Conservation (phyloP, 2,888 invertebrate species). For the Aleiodes leptofemur region DNA sequence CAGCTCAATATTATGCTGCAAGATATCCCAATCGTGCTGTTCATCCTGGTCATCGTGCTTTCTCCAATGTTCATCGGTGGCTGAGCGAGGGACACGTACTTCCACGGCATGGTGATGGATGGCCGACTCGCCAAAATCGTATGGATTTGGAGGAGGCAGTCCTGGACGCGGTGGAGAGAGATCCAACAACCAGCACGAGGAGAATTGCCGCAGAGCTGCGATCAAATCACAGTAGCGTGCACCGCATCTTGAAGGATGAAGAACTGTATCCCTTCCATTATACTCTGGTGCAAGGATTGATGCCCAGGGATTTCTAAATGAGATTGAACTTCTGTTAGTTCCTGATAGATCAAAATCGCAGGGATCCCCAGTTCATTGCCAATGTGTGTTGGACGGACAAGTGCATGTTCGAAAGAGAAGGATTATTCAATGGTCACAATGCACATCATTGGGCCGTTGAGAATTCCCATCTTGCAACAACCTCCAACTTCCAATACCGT, state of each 20-base stretch:
- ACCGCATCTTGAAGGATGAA: not conserved
- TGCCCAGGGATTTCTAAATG: not conserved
- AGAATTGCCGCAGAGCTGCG: not conserved
- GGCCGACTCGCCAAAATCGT: no score
- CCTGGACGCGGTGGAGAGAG: no score
- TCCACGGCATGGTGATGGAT: not conserved
- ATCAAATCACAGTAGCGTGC: not conserved
- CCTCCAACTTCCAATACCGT: slow-evolving; percentile 42
- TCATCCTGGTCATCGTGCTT: not conserved
- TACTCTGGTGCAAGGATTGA: not conserved
- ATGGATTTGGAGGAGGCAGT: no score
- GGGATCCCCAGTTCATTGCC: not conserved
- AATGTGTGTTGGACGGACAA: not conserved
- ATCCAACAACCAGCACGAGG: not conserved
- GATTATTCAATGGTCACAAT: not conserved
- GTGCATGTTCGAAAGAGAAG: not conserved
- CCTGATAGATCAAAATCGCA: not conserved
- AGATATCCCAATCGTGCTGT: not conserved
- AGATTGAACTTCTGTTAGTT: not conserved
- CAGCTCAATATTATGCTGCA: not conserved
- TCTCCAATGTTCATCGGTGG: not conserved
- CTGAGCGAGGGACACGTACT: not conserved
- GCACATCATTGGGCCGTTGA: slow-evolving; percentile 13
- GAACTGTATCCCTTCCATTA: not conserved
- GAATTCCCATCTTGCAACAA: slow-evolving; percentile 28